phyloP scores from a whole-genome alignment of 1,140 invertebrate genomes.

The Tetramorium parvispinum region DNA sequence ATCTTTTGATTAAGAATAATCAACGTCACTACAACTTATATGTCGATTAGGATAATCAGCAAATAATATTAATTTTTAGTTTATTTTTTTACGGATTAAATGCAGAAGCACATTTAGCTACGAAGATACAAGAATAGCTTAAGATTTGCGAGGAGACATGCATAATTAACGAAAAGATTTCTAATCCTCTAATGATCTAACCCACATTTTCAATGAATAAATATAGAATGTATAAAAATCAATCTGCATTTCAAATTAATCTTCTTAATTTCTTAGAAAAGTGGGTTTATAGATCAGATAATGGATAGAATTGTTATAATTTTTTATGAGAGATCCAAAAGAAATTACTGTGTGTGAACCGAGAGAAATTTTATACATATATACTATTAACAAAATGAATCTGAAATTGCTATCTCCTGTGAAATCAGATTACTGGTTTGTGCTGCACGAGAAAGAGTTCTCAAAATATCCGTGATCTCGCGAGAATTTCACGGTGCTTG shows the following conservation, averaged over 20 bases:
- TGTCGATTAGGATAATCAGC: slow-evolving; percentile 1
- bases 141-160: background rate
- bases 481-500: slow-evolving; percentile 47
- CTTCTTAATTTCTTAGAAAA: background rate
- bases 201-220: background rate
- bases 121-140: background rate
- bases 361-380: background rate
- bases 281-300: background rate
- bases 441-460: slow-evolving; percentile 19
- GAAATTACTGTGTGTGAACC: background rate
- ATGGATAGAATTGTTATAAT: background rate
- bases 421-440: slow-evolving; percentile 11
- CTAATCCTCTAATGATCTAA: background rate
- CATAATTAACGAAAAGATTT: slow-evolving; percentile 28
- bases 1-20: background rate
- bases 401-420: background rate
- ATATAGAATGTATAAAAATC: background rate
- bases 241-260: background rate
- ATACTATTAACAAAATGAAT: background rate
- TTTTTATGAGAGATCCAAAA: background rate
- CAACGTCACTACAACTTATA: slow-evolving; percentile 1
- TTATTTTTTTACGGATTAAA: slow-evolving; percentile 12
- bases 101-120: background rate
- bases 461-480: slow-evolving; percentile 22
- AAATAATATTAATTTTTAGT: background rate